A percentile compares a stretch with the other conserved stretches of the same genome.
Evolutionary conservation across 1,140 invertebrate genomes (phyloP).

Genomic region (Teleopsis dalmanni): DNA sequence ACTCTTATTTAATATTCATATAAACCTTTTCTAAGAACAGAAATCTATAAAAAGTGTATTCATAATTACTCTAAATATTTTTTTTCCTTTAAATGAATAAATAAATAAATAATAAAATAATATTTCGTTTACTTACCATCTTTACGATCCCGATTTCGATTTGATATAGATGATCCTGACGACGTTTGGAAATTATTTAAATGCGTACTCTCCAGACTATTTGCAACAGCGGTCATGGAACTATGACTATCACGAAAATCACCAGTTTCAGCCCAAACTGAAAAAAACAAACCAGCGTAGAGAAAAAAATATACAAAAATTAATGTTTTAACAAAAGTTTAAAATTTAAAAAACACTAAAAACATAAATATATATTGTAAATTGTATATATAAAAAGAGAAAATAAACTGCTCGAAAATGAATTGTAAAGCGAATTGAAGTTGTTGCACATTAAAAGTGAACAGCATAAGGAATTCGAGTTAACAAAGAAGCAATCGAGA

Average conservation of each 20-base stretch:
- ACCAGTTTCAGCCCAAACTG: constrained; percentile 77
- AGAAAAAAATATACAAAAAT: constrained; percentile 43
- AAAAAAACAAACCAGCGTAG: constrained; percentile 50
- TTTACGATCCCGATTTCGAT: constrained; percentile 59
- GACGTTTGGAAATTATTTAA: constrained; percentile 47
- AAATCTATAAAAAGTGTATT: too few species aligned
- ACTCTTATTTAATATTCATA: too few species aligned
- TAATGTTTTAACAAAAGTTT: constrained; percentile 36
- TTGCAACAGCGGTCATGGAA: constrained; percentile 55
- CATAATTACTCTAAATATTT: too few species aligned
- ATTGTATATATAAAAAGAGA: background rate
- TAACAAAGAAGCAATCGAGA: background rate
- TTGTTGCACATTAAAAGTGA: too few species aligned
- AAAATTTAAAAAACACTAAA: too few species aligned
- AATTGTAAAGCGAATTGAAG: too few species aligned
- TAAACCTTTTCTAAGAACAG: too few species aligned
- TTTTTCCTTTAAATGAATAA: too few species aligned
- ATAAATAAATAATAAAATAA: too few species aligned
- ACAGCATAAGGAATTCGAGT: background rate
- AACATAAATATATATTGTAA: background rate
- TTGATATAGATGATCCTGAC: constrained; percentile 51
- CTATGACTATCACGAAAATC: constrained; percentile 74
- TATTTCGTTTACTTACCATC: constrained; percentile 54
- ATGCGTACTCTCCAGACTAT: constrained; percentile 58
- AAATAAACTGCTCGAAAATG: too few species aligned